Evolutionary conservation across 1,140 invertebrate genomes (phyloP).

Genomic region (Drosophila aff.): DNA sequence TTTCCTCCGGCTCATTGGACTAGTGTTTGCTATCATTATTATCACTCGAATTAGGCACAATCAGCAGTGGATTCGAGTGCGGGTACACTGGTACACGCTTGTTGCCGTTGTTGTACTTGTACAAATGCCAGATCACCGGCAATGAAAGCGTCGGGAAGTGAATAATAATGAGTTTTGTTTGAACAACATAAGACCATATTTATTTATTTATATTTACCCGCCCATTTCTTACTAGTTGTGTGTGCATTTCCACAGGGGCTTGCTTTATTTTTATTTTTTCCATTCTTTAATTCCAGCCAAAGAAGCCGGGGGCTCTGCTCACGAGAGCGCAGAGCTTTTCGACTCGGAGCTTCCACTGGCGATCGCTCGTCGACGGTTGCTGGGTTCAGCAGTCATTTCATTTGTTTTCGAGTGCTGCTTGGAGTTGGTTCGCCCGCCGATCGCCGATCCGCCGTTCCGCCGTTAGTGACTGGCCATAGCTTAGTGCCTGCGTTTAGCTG

Average conservation of each 20-base stretch:
- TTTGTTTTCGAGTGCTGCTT: conserved; percentile 73
- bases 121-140: conserved; percentile 8
- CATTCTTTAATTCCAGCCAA: conserved; percentile 30
- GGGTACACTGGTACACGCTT: not conserved
- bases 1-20: conserved; percentile 10
- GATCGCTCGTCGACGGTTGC: conserved; percentile 24
- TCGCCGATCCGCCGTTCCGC: conserved; percentile 13
- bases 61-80: conserved; percentile 17
- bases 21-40: conserved; percentile 49
- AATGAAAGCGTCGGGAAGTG: conserved; percentile 25
- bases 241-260: conserved; percentile 11
- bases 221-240: not conserved
- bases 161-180: conserved; percentile 14
- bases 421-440: conserved; percentile 61
- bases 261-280: not conserved
- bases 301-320: conserved; percentile 3
- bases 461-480: conserved; percentile 44
- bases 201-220: conserved; percentile 8
- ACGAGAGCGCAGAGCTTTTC: not conserved
- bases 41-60: conserved; percentile 63
- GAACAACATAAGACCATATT: conserved; percentile 14
- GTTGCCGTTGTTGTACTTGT: conserved; percentile 5
- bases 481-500: conserved; percentile 64
- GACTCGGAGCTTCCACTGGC: conserved; percentile 1
- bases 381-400: conserved; percentile 37